Percentiles rank a stretch among this genome's conserved stretches.
Evolutionary conservation across 2,888 invertebrate genomes (phyloP).

Genomic region (Patella depressa): DNA sequence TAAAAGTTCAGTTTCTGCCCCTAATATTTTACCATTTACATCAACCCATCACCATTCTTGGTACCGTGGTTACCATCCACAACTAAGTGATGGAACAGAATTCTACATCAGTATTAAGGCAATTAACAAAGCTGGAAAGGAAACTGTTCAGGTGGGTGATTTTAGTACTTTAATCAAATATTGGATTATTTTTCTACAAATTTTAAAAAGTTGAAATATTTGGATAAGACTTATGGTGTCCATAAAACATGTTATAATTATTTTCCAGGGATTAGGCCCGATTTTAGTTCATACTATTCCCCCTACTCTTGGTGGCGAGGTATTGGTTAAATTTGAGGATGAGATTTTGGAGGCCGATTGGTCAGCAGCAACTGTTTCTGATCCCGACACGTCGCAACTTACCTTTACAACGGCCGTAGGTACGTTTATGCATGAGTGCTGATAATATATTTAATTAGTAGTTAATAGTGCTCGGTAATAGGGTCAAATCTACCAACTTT

Average conservation of each 20-base stretch:
- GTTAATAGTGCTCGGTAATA: background rate
- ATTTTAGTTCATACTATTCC: conserved; percentile 32
- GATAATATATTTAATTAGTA: background rate
- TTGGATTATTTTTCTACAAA: background rate
- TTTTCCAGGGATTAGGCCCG: conserved; percentile 38
- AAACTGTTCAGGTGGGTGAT: conserved; percentile 32
- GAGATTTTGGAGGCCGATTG: conserved; percentile 39
- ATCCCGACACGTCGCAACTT: conserved; percentile 38
- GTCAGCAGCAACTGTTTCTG: conserved; percentile 36
- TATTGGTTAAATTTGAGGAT: conserved; percentile 21
- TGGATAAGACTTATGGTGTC: too few relatives aligned
- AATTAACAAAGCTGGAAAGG: conserved; percentile 42
- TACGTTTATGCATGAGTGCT: conserved; percentile 16
- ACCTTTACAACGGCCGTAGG: conserved; percentile 40
- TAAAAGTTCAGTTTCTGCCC: conserved; percentile 35
- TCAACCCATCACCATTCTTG: conserved; percentile 45
- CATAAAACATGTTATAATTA: background rate
- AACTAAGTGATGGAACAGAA: conserved; percentile 42
- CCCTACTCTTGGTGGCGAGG: conserved; percentile 30
- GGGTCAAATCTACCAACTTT: background rate
- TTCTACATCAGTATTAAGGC: conserved; percentile 52
- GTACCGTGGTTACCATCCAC: conserved; percentile 39
- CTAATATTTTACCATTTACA: conserved; percentile 40
- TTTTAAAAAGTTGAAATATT: background rate
- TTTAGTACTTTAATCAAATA: background rate